These are phyloP conservation scores for Pelagia noctiluca DNA, from an alignment of 30 jellyfish, hydroid and myxozoan species.

Conservation along the genomic window DNA sequence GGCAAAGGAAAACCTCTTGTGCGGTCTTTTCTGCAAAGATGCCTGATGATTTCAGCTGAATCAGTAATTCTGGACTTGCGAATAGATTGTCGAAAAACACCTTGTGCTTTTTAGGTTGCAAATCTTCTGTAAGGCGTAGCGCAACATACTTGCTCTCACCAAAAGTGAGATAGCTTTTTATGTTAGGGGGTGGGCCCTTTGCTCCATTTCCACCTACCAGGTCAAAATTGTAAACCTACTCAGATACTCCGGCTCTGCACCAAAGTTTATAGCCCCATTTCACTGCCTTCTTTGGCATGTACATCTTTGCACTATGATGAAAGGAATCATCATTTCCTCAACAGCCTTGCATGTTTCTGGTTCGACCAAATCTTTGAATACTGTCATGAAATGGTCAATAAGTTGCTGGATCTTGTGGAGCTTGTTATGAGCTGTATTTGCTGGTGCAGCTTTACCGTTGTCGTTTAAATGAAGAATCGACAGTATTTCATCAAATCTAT, in stretches of 20 bases:
- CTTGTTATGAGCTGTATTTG: slow-evolving; percentile 22
- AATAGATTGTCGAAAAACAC: slow-evolving; percentile 49
- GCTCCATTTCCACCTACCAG: slow-evolving; percentile 25
- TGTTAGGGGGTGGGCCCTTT: no score
- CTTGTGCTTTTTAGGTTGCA: no score
- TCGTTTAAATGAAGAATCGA: no score
- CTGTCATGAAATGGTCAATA: no score
- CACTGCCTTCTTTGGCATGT: slow-evolving; percentile 73
- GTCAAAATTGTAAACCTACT: slow-evolving; percentile 52
- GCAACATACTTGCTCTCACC: slow-evolving; percentile 33
- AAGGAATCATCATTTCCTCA: slow-evolving; percentile 78
- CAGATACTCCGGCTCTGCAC: slow-evolving; percentile 64
- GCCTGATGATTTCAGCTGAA: background rate
- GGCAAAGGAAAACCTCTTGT: background rate
- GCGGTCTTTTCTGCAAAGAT: slow-evolving; percentile 45
- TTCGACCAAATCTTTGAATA: slow-evolving; percentile 27
- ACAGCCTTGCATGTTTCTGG: slow-evolving; percentile 43
- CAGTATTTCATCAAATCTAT: no score
- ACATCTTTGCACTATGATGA: slow-evolving; percentile 62
- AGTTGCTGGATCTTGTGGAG: slow-evolving; percentile 61
- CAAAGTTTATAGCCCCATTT: slow-evolving; percentile 66
- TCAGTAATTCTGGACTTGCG: no score
- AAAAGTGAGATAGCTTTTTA: no score
- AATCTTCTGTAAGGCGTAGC: slow-evolving; percentile 26
- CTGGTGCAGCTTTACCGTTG: slow-evolving; percentile 12